Percentiles rank a stretch among this genome's conserved stretches.
phyloP scores from a whole-genome alignment of 2,797 vertebrate genomes.

The Lates japonicus region DNA sequence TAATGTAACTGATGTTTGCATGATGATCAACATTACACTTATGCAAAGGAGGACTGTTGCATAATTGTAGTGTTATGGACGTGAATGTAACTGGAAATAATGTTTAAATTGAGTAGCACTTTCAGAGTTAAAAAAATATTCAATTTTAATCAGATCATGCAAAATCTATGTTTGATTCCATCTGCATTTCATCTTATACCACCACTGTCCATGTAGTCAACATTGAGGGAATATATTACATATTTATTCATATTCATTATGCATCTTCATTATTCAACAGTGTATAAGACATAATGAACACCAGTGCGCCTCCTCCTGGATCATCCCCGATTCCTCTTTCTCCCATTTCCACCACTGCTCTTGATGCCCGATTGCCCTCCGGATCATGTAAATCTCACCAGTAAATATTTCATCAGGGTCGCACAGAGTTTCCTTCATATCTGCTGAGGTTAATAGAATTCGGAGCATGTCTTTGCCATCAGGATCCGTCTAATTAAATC shows the following conservation, averaged over 20 bases:
- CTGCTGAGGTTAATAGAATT: constrained; percentile 75
- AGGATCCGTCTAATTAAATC: constrained; percentile 74
- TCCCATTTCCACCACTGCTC: constrained; percentile 24
- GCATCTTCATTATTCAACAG: constrained; percentile 47
- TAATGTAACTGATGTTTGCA: constrained; percentile 38
- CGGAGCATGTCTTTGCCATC: constrained; percentile 53
- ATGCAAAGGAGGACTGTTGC: constrained; percentile 8
- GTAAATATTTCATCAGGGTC: constrained; percentile 80
- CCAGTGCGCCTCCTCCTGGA: constrained; percentile 26
- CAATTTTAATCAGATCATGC: not conserved
- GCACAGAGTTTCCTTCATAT: constrained; percentile 28
- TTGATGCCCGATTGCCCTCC: constrained; percentile 35
- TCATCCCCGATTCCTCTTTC: constrained; percentile 20
- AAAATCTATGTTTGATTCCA: not conserved
- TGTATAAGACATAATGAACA: constrained; percentile 51
- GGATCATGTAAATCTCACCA: constrained; percentile 71
- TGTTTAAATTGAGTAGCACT: not conserved
- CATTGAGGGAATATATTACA: constrained; percentile 12
- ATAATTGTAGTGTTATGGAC: not conserved
- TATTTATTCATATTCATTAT: constrained; percentile 31
- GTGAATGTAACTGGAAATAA: not conserved
- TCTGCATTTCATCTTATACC: not conserved
- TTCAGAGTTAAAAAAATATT: not conserved
- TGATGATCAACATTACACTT: constrained; percentile 28
- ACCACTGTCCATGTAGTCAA: not conserved